Conservation (phyloP, 2,797 vertebrate genomes). For the Erpetoichthys calabaricus region DNA sequence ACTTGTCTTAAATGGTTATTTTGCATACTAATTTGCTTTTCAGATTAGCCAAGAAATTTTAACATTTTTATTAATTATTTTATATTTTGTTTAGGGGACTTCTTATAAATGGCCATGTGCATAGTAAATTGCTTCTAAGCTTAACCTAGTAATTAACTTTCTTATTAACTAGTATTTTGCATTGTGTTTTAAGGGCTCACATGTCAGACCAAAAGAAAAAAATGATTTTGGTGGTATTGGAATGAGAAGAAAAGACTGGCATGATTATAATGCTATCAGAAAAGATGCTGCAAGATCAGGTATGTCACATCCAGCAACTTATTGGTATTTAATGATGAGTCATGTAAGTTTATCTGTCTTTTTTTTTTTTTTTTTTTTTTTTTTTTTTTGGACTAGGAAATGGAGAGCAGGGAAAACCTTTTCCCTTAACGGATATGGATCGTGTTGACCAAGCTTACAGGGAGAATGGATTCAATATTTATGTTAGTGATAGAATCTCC, state of each 20-base stretch:
- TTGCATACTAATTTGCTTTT: too few species aligned
- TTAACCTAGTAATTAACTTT: too few species aligned
- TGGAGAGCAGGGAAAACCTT: conserved; percentile 80
- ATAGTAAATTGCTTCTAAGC: too few species aligned
- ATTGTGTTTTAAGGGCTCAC: conserved; percentile 48
- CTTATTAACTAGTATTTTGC: too few species aligned
- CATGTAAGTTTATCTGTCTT: too few species aligned
- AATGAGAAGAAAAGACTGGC: conserved; percentile 72
- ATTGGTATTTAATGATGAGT: neutral
- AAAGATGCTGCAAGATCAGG: conserved; percentile 65
- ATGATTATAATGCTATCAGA: conserved; percentile 65
- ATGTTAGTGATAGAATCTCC: conserved; percentile 84
- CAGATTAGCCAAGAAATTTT: too few species aligned
- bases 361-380: too few species aligned
- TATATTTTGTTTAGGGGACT: too few species aligned
- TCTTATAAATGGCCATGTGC: too few species aligned
- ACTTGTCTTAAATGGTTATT: too few species aligned
- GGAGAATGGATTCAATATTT: conserved; percentile 96
- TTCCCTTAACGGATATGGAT: conserved; percentile 71
- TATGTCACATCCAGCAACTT: conserved; percentile 30
- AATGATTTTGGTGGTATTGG: conserved; percentile 39
- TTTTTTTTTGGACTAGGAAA: conserved; percentile 46
- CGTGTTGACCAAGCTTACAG: conserved; percentile 82
- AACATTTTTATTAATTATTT: too few species aligned
- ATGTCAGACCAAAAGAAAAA: conserved; percentile 42